Conservation (phyloP, 2,113 vertebrate species). For the Rana temporaria region DNA sequence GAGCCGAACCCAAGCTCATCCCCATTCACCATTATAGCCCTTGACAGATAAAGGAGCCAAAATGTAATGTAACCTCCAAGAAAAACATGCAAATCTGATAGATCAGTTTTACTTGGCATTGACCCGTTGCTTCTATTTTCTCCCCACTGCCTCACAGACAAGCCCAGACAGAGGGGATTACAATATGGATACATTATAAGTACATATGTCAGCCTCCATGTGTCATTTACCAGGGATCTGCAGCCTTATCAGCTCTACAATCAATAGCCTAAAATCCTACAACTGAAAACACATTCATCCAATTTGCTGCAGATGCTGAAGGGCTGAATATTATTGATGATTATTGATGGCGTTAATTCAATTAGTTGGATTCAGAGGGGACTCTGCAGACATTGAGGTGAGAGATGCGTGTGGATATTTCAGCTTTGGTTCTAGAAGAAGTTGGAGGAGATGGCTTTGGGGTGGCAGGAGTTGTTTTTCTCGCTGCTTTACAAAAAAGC, state of each 20-base stretch:
- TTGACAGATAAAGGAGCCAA: too few species aligned
- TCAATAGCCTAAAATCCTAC: constrained; percentile 46
- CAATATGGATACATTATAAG: constrained; percentile 11
- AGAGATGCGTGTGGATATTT: background rate
- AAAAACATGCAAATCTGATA: too few species aligned
- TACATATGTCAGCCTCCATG: constrained; percentile 11
- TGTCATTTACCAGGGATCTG: constrained; percentile 20
- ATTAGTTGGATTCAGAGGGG: constrained; percentile 50
- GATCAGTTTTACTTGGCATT: too few species aligned
- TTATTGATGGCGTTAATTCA: constrained; percentile 52
- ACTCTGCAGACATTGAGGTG: background rate
- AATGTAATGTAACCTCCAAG: too few species aligned
- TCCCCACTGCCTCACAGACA: too few species aligned
- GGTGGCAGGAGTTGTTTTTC: background rate
- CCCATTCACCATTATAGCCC: too few species aligned
- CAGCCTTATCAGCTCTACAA: constrained; percentile 8
- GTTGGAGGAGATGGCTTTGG: too few species aligned
- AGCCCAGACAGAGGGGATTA: background rate
- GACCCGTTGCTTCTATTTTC: too few species aligned
- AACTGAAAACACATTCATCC: constrained; percentile 44
- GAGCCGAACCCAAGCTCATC: too few species aligned
- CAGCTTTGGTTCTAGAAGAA: too few species aligned
- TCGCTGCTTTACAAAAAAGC: background rate
- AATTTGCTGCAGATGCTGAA: constrained; percentile 44
- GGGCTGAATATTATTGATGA: constrained; percentile 54